Evolutionary conservation across 2,113 vertebrate genomes (phyloP).

Genomic region (Phainopepla nitens): DNA sequence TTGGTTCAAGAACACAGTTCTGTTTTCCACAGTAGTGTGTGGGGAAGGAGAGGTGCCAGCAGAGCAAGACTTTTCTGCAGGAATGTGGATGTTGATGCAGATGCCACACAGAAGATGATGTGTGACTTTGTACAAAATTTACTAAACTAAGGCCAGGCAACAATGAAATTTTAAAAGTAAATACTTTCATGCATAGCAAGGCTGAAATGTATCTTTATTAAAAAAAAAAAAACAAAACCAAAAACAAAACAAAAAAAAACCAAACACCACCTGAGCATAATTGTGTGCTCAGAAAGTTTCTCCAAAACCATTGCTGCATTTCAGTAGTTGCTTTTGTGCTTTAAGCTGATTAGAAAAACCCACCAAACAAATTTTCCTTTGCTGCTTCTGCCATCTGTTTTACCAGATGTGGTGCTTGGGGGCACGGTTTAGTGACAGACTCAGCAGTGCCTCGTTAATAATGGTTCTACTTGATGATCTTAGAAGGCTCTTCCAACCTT

Average conservation of each 20-base stretch:
- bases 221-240: background rate
- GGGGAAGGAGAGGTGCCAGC: background rate
- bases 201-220: background rate
- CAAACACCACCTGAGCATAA: background rate
- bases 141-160: background rate
- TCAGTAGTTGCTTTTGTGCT: background rate
- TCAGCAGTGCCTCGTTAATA: background rate
- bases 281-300: background rate
- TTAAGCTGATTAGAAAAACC: background rate
- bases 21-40: background rate
- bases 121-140: background rate
- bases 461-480: background rate
- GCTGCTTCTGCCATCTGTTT: background rate
- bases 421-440: background rate
- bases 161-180: background rate
- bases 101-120: background rate
- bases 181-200: background rate
- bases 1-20: background rate
- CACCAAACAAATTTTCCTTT: background rate
- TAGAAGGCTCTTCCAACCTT: background rate
- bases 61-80: background rate
- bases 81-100: background rate
- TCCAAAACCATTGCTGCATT: background rate
- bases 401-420: background rate
- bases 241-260: background rate